Base-by-base conservation (phyloP, 2,797 vertebrate species). In the Manis crassicaudata region DNA sequence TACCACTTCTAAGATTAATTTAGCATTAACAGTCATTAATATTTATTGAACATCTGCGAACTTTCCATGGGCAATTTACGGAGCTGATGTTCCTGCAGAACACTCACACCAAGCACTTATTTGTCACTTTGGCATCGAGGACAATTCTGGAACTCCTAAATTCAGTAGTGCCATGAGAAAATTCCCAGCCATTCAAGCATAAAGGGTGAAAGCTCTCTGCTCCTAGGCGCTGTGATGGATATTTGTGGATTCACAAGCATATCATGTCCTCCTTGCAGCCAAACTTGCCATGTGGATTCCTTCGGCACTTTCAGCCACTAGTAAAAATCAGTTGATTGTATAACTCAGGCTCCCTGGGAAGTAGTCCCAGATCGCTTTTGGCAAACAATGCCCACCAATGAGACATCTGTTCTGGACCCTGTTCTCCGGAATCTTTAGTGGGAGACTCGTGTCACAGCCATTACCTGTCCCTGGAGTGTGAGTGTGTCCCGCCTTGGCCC, bases 161-260 rank as follows among this genome's bases (percentile, higher is more conserved):
- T 10, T 21, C 20, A 72, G 32, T 23, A 67, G 16, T 14, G 4
- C 6, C 50, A 18, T 8, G 18, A 94, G 62, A 52, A 73, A 52
- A 40, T 50, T 7, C 11, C 40, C n/a, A 27, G 10, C 25, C 18
- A n/a, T 43, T 54, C 5, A 17, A 0, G 35, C 14, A 32, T 37
- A 2, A 5, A 35, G 2, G 27, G 7, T 27, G 18, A 54, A 70
- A 70, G 54, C 16, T 43, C 46, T 20, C 0, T 5, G 27, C 29
- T 63, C 68, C 52, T 3, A 13, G 72, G 67, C 23, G 11, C 50
- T 0, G 1, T 0, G 46, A 35, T 11, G 12, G 7, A 18, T 6
- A 3, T 7, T 27, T 9, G 1, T 5, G 0, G 2, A 25, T 10
- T 4, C 67, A 13, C 29, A 23, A 3, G 21, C 5, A 7, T 2